These are phyloP conservation scores for Rhadina sibilatrix DNA, from an alignment of 2,113 vertebrate genomes.

Conservation along the genomic window DNA sequence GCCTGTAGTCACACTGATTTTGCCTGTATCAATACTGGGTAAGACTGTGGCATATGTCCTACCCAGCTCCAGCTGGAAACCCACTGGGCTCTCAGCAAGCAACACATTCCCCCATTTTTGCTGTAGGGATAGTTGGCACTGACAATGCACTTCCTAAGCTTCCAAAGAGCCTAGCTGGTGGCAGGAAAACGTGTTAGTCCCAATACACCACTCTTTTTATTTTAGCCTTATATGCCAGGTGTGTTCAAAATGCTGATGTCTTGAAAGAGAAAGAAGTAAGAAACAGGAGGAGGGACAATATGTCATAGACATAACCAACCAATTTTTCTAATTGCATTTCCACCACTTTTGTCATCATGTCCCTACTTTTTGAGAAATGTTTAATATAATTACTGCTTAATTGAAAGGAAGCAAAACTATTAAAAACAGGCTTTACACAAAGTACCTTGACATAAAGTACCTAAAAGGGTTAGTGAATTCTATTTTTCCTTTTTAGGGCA, in stretches of 20 bases:
- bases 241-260: not conserved
- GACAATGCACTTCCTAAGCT: not conserved
- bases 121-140: not conserved
- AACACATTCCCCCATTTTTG: accelerated
- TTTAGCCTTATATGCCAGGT: not conserved
- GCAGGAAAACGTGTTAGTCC: not conserved
- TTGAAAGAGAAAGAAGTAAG: not conserved
- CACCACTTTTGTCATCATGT: not conserved
- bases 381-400: not conserved
- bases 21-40: not conserved
- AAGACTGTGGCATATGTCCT: not conserved
- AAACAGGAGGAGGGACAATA: not conserved
- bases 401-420: not conserved
- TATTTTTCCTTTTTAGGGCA: not conserved
- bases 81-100: not conserved
- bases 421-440: not conserved
- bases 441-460: not conserved
- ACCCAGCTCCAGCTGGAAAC: not conserved
- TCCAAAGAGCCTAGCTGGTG: not conserved
- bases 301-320: not conserved
- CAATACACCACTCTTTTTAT: not conserved
- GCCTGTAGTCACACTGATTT: not conserved
- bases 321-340: not conserved
- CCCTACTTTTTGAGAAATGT: not conserved
- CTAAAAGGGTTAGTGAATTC: not conserved